A percentile compares a stretch with the other conserved stretches of the same genome.
Conservation (phyloP, 2,113 vertebrate genomes). For the Morone saxatilis region DNA sequence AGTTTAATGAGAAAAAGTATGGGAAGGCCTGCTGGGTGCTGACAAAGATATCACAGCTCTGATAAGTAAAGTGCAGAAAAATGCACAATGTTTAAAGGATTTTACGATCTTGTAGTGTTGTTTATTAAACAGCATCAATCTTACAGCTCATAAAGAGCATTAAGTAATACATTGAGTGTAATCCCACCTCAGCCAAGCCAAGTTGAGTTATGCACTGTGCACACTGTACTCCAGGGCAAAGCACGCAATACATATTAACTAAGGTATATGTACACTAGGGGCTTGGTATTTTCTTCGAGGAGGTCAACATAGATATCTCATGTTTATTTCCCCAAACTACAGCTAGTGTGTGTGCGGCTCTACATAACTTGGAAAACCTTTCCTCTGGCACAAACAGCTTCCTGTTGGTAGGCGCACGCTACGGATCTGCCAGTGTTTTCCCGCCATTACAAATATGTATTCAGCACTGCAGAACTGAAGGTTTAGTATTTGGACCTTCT, state of each 20-base stretch:
- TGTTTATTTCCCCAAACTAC: constrained; percentile 58
- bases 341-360: constrained; percentile 65
- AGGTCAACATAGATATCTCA: constrained; percentile 31
- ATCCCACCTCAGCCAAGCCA: constrained; percentile 25
- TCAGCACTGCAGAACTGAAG: constrained; percentile 63
- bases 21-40: constrained; percentile 57
- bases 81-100: constrained; percentile 32
- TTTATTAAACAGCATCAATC: constrained; percentile 62
- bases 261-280: constrained; percentile 12
- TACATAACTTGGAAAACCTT: constrained; percentile 62
- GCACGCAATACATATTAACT: constrained; percentile 25
- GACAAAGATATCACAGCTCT: constrained; percentile 55
- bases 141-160: constrained; percentile 30
- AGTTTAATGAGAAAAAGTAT: constrained; percentile 70
- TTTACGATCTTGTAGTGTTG: constrained; percentile 21
- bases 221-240: constrained; percentile 23
- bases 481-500: constrained; percentile 74
- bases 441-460: constrained; percentile 80
- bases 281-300: constrained; percentile 28
- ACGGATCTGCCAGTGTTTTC: constrained; percentile 66
- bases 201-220: constrained; percentile 24
- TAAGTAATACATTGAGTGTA: constrained; percentile 16
- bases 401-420: constrained; percentile 50
- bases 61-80: constrained; percentile 34
- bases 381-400: constrained; percentile 58